Evolutionary conservation across 1,140 invertebrate species (phyloP).

Genomic region (Megathymus violae): DNA sequence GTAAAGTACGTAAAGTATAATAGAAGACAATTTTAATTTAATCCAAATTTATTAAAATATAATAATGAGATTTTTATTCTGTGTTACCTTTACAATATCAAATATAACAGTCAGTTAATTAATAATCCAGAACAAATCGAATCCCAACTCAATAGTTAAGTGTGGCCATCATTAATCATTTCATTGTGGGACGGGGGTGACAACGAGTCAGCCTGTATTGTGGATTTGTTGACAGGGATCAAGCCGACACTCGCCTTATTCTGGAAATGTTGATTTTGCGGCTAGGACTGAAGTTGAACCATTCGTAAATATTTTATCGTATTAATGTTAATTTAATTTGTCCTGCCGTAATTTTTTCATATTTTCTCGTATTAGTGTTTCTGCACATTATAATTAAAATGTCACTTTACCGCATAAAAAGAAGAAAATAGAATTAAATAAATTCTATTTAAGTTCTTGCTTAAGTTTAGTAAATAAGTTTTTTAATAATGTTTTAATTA

Average conservation of each 20-base stretch:
- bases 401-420: too few relatives aligned
- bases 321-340: conserved; percentile 3
- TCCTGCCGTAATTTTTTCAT: too few relatives aligned
- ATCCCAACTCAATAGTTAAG: conserved; percentile 59
- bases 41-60: too few relatives aligned
- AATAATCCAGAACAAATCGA: conserved; percentile 59
- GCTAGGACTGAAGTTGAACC: conserved; percentile 7
- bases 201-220: conserved; percentile 73
- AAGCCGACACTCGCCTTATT: conserved; percentile 66
- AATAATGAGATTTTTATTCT: conserved; percentile 5
- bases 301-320: conserved; percentile 11
- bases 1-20: too few relatives aligned
- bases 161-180: conserved; percentile 72
- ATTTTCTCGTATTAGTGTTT: too few relatives aligned
- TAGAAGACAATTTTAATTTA: too few relatives aligned
- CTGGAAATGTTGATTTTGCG: conserved; percentile 31
- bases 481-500: too few relatives aligned
- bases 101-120: conserved; percentile 42
- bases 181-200: conserved; percentile 72
- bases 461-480: too few relatives aligned
- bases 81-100: conserved; percentile 28
- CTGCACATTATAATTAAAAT: too few relatives aligned
- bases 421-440: too few relatives aligned
- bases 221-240: conserved; percentile 79
- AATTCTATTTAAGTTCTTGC: too few relatives aligned